phyloP scores from a whole-genome alignment of 2,888 invertebrate genomes.

The Torymus aiolomorphi region DNA sequence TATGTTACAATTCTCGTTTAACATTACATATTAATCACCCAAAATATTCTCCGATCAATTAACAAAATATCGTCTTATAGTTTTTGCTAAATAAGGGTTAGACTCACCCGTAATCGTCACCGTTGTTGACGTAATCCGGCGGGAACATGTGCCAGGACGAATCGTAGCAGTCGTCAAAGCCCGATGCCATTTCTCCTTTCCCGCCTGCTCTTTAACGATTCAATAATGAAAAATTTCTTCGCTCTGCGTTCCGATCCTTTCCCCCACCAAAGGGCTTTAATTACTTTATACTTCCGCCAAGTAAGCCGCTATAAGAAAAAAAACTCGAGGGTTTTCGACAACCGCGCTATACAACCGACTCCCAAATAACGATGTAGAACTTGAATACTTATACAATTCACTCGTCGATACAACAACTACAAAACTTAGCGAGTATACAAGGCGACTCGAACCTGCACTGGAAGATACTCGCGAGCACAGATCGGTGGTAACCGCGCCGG shows the following conservation, averaged over 20 bases:
- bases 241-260: constrained; percentile 12
- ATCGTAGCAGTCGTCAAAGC: constrained; percentile 82
- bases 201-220: too few relatives aligned
- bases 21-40: neutral
- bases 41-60: neutral
- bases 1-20: too few relatives aligned
- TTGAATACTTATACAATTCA: too few relatives aligned
- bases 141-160: constrained; percentile 84
- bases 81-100: neutral
- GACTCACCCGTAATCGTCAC: constrained; percentile 83
- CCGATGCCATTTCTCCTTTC: constrained; percentile 76
- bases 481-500: constrained; percentile 59
- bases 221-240: constrained; percentile 44
- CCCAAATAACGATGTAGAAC: too few relatives aligned
- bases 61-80: neutral
- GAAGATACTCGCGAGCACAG: constrained; percentile 63
- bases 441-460: constrained; percentile 49
- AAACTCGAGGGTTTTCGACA: too few relatives aligned
- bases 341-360: too few relatives aligned
- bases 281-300: too few relatives aligned
- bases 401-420: neutral
- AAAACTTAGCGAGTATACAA: constrained; percentile 9
- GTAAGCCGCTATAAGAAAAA: too few relatives aligned
- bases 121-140: constrained; percentile 82
- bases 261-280: neutral